Evolutionary conservation across 2,888 invertebrate genomes (phyloP).

Genomic region (Mythimna ferrago): DNA sequence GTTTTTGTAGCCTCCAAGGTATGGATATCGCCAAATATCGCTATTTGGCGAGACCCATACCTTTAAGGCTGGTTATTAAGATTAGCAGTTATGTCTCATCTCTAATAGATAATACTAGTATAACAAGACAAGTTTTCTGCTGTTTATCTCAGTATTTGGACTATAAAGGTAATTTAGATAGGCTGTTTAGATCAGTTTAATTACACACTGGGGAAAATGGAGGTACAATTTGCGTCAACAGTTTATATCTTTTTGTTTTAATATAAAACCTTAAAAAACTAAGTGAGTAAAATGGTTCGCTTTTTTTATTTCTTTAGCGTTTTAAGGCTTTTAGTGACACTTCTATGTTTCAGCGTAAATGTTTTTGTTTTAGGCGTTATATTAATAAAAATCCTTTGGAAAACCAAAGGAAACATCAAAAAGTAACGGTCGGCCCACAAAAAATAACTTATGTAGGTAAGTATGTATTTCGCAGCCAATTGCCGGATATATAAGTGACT

Average conservation of each 20-base stretch:
- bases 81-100: too few relatives aligned
- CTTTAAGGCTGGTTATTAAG: too few relatives aligned
- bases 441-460: too few relatives aligned
- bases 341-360: neutral
- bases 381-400: neutral
- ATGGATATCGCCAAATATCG: too few relatives aligned
- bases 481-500: too few relatives aligned
- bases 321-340: neutral
- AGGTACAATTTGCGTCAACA: constrained; percentile 8
- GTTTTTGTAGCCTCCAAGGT: too few relatives aligned
- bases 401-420: too few relatives aligned
- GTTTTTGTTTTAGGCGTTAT: too few relatives aligned
- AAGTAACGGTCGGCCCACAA: too few relatives aligned
- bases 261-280: neutral
- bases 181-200: constrained; percentile 22
- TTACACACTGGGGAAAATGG: neutral
- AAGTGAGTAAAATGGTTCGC: neutral
- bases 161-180: neutral
- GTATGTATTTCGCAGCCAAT: too few relatives aligned
- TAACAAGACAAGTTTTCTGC: neutral
- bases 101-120: neutral
- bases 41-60: too few relatives aligned
- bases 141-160: neutral
- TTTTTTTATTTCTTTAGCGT: constrained; percentile 1
- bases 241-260: constrained; percentile 19